phyloP scores from a whole-genome alignment of 2,113 vertebrate species.

The Illadopsis cleaveri region DNA sequence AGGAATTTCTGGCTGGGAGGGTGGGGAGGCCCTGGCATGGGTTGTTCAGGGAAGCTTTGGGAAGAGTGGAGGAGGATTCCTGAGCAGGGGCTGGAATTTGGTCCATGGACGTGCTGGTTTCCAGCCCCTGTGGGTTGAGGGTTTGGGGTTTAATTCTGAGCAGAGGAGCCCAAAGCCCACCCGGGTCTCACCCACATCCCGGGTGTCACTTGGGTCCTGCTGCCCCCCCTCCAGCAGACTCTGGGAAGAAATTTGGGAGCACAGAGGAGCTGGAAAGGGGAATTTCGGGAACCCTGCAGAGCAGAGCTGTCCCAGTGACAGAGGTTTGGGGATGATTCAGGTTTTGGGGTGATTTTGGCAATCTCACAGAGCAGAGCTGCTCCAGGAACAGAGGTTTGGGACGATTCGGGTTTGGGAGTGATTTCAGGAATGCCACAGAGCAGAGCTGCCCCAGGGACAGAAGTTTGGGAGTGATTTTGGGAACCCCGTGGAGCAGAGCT shows the following conservation, averaged over 20 bases:
- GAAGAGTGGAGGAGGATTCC: too few relatives aligned
- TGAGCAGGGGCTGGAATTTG: background rate
- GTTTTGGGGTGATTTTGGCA: background rate
- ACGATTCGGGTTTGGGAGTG: too few relatives aligned
- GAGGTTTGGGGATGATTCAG: background rate
- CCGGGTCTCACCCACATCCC: rapidly evolving
- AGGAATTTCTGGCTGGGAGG: background rate
- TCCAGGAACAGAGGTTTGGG: background rate
- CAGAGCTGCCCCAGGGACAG: background rate
- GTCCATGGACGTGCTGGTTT: rapidly evolving
- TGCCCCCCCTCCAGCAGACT: too few relatives aligned
- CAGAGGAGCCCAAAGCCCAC: background rate
- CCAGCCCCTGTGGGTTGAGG: background rate
- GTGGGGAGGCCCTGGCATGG: rapidly evolving
- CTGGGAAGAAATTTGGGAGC: rapidly evolving
- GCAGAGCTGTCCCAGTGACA: background rate
- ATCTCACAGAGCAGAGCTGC: background rate
- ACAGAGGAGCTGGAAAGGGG: background rate
- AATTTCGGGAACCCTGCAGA: rapidly evolving
- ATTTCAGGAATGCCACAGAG: background rate
- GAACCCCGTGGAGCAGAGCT: too few relatives aligned
- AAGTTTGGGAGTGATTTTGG: too few relatives aligned
- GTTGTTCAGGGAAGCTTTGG: too few relatives aligned
- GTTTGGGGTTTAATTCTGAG: background rate
- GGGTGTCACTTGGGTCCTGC: too few relatives aligned